phyloP scores from a whole-genome alignment of 2,113 vertebrate species.

The Indicator maculatus region DNA sequence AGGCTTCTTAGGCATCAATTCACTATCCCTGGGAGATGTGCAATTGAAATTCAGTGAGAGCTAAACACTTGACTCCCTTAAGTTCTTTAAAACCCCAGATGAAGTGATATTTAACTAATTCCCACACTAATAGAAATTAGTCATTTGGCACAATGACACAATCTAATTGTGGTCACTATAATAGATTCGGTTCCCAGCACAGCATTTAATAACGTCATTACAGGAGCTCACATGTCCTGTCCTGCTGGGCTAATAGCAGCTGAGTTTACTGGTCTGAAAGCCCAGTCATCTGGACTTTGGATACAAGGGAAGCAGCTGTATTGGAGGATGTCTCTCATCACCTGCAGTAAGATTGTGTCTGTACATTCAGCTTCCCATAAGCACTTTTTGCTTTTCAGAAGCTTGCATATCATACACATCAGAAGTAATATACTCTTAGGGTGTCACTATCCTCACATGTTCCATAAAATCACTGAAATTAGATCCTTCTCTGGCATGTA shows the following conservation, averaged over 20 bases:
- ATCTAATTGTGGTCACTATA: background rate
- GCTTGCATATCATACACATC: background rate
- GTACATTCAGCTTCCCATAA: background rate
- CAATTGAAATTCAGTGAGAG: constrained; percentile 51
- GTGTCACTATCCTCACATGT: background rate
- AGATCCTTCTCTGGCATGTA: background rate
- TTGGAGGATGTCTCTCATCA: background rate
- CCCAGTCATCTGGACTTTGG: rapidly evolving
- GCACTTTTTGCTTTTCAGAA: background rate
- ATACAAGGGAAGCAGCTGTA: rapidly evolving
- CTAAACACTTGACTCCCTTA: constrained; percentile 44
- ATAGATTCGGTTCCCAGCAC: background rate
- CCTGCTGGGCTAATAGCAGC: background rate
- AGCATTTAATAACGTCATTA: background rate
- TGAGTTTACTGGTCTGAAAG: background rate
- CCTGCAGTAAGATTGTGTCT: background rate
- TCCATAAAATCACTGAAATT: background rate
- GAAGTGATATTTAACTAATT: constrained; percentile 62
- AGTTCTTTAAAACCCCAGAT: constrained; percentile 23
- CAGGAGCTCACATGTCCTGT: background rate
- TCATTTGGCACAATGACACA: background rate
- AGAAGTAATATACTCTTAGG: background rate
- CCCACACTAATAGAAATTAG: constrained; percentile 34
- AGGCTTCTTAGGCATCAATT: constrained; percentile 26
- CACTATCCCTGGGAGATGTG: constrained; percentile 57